Evolutionary conservation across 1,140 invertebrate species (phyloP), one percentile per base, ranked within the genome.

Genomic region (Heterodera schachtii): DNA sequence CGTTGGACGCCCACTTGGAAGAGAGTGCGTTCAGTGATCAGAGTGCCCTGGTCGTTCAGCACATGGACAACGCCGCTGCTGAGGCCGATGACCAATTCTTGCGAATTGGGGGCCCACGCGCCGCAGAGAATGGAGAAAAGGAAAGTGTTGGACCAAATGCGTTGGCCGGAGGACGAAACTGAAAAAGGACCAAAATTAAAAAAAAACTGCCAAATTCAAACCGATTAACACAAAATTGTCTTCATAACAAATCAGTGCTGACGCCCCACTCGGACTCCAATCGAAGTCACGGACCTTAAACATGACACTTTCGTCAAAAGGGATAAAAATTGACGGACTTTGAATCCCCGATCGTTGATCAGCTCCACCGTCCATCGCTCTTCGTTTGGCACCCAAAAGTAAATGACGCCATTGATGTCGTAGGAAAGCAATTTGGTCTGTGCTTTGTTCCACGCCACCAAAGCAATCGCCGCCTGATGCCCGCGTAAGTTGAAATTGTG

Each of bases 321-420:
- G 6, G 6, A 64, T 19, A 19, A 5, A 11, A 64, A 19, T 19
- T 19, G 4, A 13, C 57, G 57, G 13, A 92, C 91, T 90, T 91
- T 86, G 16, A 83, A 70, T 11, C 85, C 86, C 44, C 97, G 92
- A 91, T 99, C 97, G 90, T 99, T 99, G 87, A 99, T 98, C 75
- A 98, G 92, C 91, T 99, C 97, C 84, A 98, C 98, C 80, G 96
- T 98, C 97, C 97, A 99, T 16, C 96, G 93, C 8, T 96, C 96
- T 90, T 98, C 97, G 90, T 98, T 98, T 90, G 98, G 98, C 66
- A 86, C 98, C 97, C 97, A 98, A 6, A 99, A 96, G 91, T 98
- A 99, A 87, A 98, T 98, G 49, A 98, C 95, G 16, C 97, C 97
- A 1, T 95, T 96, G 86, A 94, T 95, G 92, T 98, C 97, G 91